phyloP scores from a whole-genome alignment of 2,797 vertebrate species.

The Limnodromus scolopaceus region DNA sequence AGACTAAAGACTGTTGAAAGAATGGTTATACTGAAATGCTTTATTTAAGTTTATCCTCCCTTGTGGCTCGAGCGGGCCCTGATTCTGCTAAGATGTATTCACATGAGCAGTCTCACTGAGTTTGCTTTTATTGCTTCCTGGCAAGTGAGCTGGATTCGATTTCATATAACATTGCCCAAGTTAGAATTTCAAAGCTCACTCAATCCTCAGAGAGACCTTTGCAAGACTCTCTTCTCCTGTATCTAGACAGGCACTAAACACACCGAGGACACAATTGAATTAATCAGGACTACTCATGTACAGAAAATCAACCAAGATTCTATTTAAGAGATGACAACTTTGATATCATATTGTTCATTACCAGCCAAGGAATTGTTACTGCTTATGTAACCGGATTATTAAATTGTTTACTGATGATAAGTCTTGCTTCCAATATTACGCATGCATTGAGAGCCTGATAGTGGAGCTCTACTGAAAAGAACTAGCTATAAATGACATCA shows the following conservation, averaged over 20 bases:
- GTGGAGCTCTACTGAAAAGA: neutral
- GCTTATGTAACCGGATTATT: constrained; percentile 17
- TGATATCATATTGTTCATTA: constrained; percentile 42
- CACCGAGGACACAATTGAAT: constrained; percentile 15
- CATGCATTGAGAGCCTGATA: neutral
- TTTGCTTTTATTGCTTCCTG: constrained; percentile 57
- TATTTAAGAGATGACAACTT: constrained; percentile 48
- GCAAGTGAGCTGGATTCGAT: constrained; percentile 43
- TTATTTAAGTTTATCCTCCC: constrained; percentile 60
- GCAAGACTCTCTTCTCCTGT: constrained; percentile 5
- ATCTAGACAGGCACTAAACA: constrained; percentile 7
- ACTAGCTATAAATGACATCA: neutral
- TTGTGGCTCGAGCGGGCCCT: neutral
- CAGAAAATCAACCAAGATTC: constrained; percentile 19
- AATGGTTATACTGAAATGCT: constrained; percentile 50
- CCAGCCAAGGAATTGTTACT: constrained; percentile 16
- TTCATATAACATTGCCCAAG: constrained; percentile 25
- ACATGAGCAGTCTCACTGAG: constrained; percentile 26
- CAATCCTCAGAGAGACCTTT: constrained; percentile 29
- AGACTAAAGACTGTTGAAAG: constrained; percentile 41
- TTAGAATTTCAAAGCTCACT: constrained; percentile 55
- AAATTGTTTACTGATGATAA: constrained; percentile 16
- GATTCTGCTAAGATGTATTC: constrained; percentile 45
- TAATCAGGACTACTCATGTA: constrained; percentile 6
- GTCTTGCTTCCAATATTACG: neutral